phyloP scores from a whole-genome alignment of 2,888 invertebrate species.

The Sclerodermus sp. region DNA sequence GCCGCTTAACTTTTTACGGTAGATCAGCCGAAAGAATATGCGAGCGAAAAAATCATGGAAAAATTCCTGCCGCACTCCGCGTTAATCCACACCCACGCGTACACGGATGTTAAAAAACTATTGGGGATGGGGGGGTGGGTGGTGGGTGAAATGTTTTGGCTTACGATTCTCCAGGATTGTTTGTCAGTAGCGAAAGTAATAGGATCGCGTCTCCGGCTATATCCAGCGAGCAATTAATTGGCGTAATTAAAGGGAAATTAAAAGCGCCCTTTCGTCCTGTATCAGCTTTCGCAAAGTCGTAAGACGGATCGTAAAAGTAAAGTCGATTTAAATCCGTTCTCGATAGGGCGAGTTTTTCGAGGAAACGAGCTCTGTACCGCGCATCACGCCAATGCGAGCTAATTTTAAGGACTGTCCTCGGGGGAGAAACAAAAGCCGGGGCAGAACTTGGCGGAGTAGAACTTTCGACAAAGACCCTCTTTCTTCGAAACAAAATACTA shows the following conservation, averaged over 20 bases:
- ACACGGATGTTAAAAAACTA: too few relatives aligned
- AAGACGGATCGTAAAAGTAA: conserved; percentile 23
- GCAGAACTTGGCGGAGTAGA: conserved; percentile 16
- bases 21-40: too few relatives aligned
- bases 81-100: too few relatives aligned
- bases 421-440: conserved; percentile 16
- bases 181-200: too few relatives aligned
- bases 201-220: too few relatives aligned
- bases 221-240: conserved; percentile 27
- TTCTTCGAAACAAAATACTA: conserved; percentile 28
- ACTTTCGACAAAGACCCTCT: conserved; percentile 16
- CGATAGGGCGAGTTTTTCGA: conserved; percentile 14
- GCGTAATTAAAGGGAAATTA: conserved; percentile 38
- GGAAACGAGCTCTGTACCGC: conserved; percentile 16
- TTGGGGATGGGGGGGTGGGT: too few relatives aligned
- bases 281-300: conserved; percentile 23
- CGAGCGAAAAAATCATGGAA: too few relatives aligned
- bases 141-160: too few relatives aligned
- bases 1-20: too few relatives aligned
- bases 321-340: conserved; percentile 34
- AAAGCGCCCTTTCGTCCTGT: conserved; percentile 22
- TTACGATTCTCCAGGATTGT: too few relatives aligned
- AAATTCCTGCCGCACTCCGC: too few relatives aligned
- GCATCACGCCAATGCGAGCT: conserved; percentile 35
- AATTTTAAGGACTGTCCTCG: conserved; percentile 31